Base-by-base conservation (phyloP, 2,113 vertebrate species). In the Anguilla rostrata region DNA sequence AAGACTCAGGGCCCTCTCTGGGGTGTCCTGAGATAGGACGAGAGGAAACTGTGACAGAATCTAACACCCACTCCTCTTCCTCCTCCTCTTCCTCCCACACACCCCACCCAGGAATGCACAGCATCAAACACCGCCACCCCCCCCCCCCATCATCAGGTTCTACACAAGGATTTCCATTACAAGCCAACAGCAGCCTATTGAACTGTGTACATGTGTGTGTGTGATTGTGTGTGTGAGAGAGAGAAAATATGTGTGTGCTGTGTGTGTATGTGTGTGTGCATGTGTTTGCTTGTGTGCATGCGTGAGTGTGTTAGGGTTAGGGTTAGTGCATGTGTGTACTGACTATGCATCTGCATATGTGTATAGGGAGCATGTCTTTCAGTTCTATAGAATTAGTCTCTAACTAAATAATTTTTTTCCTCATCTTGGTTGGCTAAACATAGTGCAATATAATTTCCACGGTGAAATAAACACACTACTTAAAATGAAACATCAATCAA, bases 331-430 rank as follows among this genome's bases (percentile, higher is more conserved):
- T 60, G 57, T 60, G 14, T 60, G 57, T 60, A 18, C 15, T 56
- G 53, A 56, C 7, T 56, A 56, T 63, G 22, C 5, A 26, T 66
- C 0, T 66, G 20, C 11, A 8, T 66, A 20, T 66, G 18, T 22
- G 22, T 66, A 20, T 66, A 8, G 22, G 22, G 22, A 46, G 43
- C 26, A 18, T 15, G 88, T 85, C 9, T 40, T 85, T 84, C 91
- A 93, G 92, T 92, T 93, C 92, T 92, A 90, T 85, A 82, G 63
- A 40, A 84, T 86, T 12, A 29, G 84, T 84, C 84, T 78, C 86
- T 87, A 66, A 83, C 60, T 15, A 86, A 87, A 85, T 85, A 85
- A 88, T 89, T 46, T 86, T 81, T 87, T 85, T 81, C 53, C 56
- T 83, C 34, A 29, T 85, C 56, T 85, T 66, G 1, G 87, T 82